Conservation (phyloP, 2,113 vertebrate species). For the Agapornis roseicollis region DNA sequence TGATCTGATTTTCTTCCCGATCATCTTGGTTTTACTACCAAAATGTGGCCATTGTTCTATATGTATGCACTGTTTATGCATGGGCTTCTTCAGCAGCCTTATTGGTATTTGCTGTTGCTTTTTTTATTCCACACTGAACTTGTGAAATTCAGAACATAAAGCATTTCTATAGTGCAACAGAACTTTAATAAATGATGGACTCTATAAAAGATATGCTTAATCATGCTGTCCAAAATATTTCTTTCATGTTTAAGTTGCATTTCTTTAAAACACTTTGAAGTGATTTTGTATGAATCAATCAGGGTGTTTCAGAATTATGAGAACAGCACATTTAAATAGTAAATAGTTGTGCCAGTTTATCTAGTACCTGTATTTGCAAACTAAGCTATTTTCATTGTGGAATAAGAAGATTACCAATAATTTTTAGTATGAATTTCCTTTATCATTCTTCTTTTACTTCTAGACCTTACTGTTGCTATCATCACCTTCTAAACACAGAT, state of each 20-base stretch:
- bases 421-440: not conserved
- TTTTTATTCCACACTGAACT: not conserved
- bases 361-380: not conserved
- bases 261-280: not conserved
- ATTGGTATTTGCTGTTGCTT: not conserved
- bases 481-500: not conserved
- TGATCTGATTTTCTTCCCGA: not conserved
- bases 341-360: not conserved
- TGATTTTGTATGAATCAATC: not conserved
- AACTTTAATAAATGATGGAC: not conserved
- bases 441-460: not conserved
- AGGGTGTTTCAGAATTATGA: not conserved
- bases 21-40: not conserved
- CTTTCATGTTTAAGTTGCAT: not conserved
- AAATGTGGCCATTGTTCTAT: not conserved
- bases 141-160: not conserved
- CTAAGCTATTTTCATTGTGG: not conserved
- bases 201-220: not conserved
- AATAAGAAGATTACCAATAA: not conserved
- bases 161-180: not conserved
- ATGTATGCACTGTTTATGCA: not conserved
- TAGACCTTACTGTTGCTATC: not conserved
- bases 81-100: not conserved
- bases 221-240: not conserved
- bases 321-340: not conserved